Evolutionary conservation across 2,888 invertebrate species (phyloP).

Genomic region (Rhamphomyia laevipes): DNA sequence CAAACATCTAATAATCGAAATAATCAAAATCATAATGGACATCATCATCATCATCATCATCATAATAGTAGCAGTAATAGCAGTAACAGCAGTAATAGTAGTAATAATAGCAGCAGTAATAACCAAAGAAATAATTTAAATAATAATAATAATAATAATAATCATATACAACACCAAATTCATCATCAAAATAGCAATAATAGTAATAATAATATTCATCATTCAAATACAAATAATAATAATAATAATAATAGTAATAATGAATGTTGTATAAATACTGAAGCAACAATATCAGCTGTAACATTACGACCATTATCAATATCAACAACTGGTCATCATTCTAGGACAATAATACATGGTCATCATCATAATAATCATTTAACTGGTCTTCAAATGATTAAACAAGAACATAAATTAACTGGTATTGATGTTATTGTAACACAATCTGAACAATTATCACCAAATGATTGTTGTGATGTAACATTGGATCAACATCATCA

Average conservation of each 20-base stretch:
- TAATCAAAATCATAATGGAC: neutral
- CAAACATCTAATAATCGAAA: no score
- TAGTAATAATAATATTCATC: neutral
- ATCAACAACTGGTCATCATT: constrained; percentile 9
- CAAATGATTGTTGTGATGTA: constrained; percentile 13
- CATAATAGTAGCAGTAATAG: neutral
- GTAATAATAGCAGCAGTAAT: constrained; percentile 3
- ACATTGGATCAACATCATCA: constrained; percentile 8
- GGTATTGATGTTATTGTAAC: constrained; percentile 12
- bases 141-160: neutral
- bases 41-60: constrained; percentile 6
- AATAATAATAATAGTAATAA: constrained; percentile 3
- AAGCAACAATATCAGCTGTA: constrained; percentile 10
- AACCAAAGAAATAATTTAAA: constrained; percentile 7
- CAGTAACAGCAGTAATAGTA: neutral
- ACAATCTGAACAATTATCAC: constrained; percentile 12
- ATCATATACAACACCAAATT: neutral
- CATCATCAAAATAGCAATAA: neutral
- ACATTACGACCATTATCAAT: constrained; percentile 8
- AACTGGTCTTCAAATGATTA: constrained; percentile 8
- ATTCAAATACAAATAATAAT: neutral
- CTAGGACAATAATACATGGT: constrained; percentile 13
- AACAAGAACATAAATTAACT: constrained; percentile 16
- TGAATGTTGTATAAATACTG: constrained; percentile 7
- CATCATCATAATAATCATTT: neutral